Base-by-base conservation (phyloP, 2,113 vertebrate species). In the Etheostoma cragini region DNA sequence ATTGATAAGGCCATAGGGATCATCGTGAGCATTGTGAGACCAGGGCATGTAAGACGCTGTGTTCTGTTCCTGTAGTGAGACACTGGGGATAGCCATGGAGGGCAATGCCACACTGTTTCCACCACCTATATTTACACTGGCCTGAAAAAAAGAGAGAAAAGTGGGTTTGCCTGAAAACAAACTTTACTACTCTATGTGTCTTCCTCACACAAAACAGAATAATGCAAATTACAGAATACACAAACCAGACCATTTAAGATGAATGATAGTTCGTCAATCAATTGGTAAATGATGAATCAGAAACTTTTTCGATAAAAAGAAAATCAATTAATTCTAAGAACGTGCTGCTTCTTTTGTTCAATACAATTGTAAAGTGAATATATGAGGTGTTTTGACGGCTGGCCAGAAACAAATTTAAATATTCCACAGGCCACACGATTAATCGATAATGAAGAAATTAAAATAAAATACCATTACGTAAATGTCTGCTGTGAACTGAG, bases 21-120 rank as follows among this genome's bases (percentile, higher is more conserved):
- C 87, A 8, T 92, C 87, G 13, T 88, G 75, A 50, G 81, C 69
- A 46, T 50, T 80, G 54, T 76, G 42, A 90, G 91, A 84, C 95
- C 93, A 94, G 50, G 80, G 83, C 62, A 82, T 35, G 57, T 70
- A 90, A 17, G 83, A 72, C 6, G 49, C n/a, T 16, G 66, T 63
- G 16, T 84, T 58, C 35, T 85, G 78, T 24, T 94, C 90, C 72
- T 84, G 86, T 24, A 80, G 45, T 17, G 70, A 54, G 50, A 49
- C 58, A 71, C 77, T 26, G 1, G 89, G 80, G 24, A 68, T 50
- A 21, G 81, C 78, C 46, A 58, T 60, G 16, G 80, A 87, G 10
- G 86, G 61, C 21, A 81, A 69, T 52, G 66, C 35, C 24, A 68
- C 11, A 1, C 67, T 80, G 4, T 78, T 87, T 66, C n/a, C 91